phyloP scores from a whole-genome alignment of 2,888 invertebrate genomes.

The Embidobia sp. region DNA sequence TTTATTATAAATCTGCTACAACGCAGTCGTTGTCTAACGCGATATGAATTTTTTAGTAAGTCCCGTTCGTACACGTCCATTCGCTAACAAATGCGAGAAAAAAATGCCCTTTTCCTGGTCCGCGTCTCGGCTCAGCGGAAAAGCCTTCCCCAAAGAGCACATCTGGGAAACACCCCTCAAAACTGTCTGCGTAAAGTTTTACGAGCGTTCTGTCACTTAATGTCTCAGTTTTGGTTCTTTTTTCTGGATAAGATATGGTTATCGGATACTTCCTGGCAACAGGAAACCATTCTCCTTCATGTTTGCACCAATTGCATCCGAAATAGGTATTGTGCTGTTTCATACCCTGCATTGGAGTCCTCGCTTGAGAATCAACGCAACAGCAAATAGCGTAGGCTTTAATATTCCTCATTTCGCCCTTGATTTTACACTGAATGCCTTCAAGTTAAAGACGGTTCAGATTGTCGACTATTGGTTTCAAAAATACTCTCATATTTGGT shows the following conservation, averaged over 20 bases:
- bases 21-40: too few relatives aligned
- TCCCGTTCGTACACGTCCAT: too few relatives aligned
- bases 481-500: background rate
- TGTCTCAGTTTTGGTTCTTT: background rate
- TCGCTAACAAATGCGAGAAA: too few relatives aligned
- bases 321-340: background rate
- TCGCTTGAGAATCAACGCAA: background rate
- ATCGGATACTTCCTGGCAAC: background rate
- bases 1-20: too few relatives aligned
- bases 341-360: background rate
- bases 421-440: background rate
- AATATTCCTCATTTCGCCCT: background rate
- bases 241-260: background rate
- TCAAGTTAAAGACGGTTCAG: too few relatives aligned
- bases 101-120: too few relatives aligned
- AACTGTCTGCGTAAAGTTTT: too few relatives aligned
- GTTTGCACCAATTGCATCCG: slow-evolving; percentile 1
- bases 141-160: too few relatives aligned
- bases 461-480: background rate
- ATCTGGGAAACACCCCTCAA: too few relatives aligned
- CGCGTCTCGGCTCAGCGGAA: too few relatives aligned
- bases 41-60: too few relatives aligned
- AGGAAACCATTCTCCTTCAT: background rate
- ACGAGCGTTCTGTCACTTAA: too few relatives aligned
- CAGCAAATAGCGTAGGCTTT: background rate